These are phyloP conservation scores for Hedychridium roseum DNA, from an alignment of 2,888 invertebrate species.

Conservation along the genomic window DNA sequence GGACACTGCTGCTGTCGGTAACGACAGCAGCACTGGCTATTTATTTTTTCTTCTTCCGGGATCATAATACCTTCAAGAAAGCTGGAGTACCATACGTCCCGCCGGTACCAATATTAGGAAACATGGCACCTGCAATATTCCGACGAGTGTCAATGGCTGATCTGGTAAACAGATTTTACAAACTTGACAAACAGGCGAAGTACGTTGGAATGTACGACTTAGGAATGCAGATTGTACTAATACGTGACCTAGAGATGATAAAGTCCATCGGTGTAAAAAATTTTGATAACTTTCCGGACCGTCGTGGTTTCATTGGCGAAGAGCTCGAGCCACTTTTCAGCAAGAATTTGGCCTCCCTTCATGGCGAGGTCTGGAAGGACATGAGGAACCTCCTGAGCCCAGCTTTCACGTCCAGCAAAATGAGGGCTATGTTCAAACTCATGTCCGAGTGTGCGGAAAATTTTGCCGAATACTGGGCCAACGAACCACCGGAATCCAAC, in stretches of 20 bases:
- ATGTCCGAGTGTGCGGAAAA: conserved; percentile 54
- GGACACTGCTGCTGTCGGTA: not conserved
- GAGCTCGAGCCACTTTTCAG: conserved; percentile 29
- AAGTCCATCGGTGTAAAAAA: conserved; percentile 33
- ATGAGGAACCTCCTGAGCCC: conserved; percentile 66
- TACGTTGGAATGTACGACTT: conserved; percentile 38
- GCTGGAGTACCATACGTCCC: conserved; percentile 14
- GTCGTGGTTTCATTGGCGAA: not conserved
- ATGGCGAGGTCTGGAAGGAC: conserved; percentile 65
- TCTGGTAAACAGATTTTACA: conserved; percentile 14
- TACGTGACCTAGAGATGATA: conserved; percentile 41
- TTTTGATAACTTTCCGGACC: conserved; percentile 30
- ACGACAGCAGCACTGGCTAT: conserved; percentile 6
- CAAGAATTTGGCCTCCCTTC: conserved; percentile 30
- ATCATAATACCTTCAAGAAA: conserved; percentile 15
- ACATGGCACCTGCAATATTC: conserved; percentile 21
- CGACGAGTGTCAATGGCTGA: conserved; percentile 15
- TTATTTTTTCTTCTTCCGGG: conserved; percentile 8
- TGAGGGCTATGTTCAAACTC: conserved; percentile 66
- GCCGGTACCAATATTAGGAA: conserved; percentile 29
- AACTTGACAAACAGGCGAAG: conserved; percentile 22
- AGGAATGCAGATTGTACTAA: conserved; percentile 24
- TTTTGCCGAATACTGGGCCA: conserved; percentile 35
- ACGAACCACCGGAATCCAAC: conserved; percentile 4
- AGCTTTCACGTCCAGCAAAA: conserved; percentile 68